Evolutionary conservation across 2,113 vertebrate species (phyloP).

Genomic region (Equus quagga): DNA sequence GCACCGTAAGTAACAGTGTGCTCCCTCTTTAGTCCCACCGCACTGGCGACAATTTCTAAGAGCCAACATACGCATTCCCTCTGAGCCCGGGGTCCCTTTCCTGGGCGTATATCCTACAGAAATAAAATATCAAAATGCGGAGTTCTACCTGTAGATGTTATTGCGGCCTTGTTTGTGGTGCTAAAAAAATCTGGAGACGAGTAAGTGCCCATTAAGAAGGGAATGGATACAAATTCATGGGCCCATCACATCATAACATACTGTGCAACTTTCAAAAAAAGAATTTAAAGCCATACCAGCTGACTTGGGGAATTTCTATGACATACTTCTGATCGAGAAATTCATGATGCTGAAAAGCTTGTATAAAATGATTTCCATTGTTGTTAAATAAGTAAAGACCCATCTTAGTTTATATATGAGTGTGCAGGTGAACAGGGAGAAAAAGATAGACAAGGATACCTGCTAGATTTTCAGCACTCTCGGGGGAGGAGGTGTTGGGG

Average conservation of each 20-base stretch:
- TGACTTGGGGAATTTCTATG: background rate
- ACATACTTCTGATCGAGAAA: constrained; percentile 23
- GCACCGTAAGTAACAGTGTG: background rate
- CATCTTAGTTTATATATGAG: background rate
- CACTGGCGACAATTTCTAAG: background rate
- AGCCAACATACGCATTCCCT: background rate
- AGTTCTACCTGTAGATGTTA: background rate
- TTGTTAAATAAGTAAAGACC: background rate
- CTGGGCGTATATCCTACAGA: background rate
- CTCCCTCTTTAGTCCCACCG: background rate
- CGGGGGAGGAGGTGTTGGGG: background rate
- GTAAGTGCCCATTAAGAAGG: background rate
- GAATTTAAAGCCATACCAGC: background rate
- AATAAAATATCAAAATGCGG: background rate
- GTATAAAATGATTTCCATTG: background rate
- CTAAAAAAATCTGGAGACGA: background rate
- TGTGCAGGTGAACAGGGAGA: background rate
- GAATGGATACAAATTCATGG: background rate
- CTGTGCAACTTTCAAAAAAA: background rate
- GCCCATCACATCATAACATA: background rate
- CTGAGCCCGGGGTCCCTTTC: background rate
- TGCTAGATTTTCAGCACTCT: background rate
- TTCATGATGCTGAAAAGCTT: background rate
- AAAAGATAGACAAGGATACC: background rate
- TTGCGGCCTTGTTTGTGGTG: background rate